A percentile compares a stretch with the other conserved stretches of the same genome.
phyloP scores from a whole-genome alignment of 2,797 vertebrate genomes.

The Halcyon smyrnensis region DNA sequence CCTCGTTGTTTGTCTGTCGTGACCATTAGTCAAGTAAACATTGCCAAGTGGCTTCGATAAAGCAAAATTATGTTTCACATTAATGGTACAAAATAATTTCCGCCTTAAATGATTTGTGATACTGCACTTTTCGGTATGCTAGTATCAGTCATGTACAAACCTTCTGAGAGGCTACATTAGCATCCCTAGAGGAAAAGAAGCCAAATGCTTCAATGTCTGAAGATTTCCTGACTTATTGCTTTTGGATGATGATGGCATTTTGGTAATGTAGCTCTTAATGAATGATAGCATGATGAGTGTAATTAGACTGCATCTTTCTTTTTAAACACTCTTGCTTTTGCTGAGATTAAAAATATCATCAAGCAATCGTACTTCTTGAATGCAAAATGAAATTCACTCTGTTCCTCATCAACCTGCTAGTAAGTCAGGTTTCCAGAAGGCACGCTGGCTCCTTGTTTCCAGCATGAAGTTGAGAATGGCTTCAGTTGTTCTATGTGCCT shows the following conservation, averaged over 20 bases:
- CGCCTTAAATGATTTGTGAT: not conserved
- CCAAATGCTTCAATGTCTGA: conserved; percentile 36
- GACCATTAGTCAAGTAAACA: conserved; percentile 16
- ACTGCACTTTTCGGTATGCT: not conserved
- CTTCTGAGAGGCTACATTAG: conserved; percentile 17
- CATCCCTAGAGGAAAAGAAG: not conserved
- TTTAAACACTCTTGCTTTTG: conserved; percentile 11
- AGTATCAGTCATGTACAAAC: not conserved
- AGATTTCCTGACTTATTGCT: conserved; percentile 45
- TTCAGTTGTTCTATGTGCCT: not conserved
- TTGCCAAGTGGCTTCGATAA: not conserved
- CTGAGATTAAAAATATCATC: conserved; percentile 23
- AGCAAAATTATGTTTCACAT: not conserved
- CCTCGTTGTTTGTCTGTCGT: conserved; percentile 1
- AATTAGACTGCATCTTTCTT: conserved; percentile 44
- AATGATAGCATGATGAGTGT: conserved; percentile 19
- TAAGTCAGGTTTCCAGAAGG: not conserved
- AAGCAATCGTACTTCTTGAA: not conserved
- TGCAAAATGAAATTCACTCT: not conserved
- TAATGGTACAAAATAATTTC: conserved; percentile 32
- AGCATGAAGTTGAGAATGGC: not conserved
- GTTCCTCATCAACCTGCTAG: not conserved
- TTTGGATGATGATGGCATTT: conserved; percentile 44
- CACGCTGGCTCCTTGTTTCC: not conserved
- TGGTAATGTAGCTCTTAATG: conserved; percentile 42